These are phyloP conservation scores for Crotalus tigris DNA, from an alignment of 2,113 vertebrate species.

Conservation along the genomic window DNA sequence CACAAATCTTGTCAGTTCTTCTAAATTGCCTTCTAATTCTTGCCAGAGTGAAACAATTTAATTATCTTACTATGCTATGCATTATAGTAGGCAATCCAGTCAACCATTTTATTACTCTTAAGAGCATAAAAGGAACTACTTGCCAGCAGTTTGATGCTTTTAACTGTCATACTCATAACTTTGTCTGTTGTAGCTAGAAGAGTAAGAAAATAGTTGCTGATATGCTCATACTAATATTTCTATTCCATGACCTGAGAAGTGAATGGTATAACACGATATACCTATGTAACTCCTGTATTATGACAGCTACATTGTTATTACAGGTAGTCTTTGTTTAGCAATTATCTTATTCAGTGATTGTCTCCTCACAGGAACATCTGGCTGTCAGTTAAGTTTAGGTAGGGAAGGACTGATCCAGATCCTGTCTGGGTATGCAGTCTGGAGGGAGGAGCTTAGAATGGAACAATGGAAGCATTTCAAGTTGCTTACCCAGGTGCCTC, in stretches of 20 bases:
- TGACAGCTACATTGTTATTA: neutral
- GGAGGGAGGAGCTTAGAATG: neutral
- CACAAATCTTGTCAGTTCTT: neutral
- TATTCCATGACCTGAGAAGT: neutral
- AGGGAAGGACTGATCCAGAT: neutral
- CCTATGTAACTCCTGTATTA: neutral
- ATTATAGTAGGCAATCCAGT: neutral
- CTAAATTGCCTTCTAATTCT: neutral
- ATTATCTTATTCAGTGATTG: neutral
- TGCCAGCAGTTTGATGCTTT: neutral
- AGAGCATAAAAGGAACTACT: neutral
- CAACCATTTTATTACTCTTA: neutral
- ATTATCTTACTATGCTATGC: neutral
- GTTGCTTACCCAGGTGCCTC: neutral
- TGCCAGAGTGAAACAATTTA: neutral
- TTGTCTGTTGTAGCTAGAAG: neutral
- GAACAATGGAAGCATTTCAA: neutral
- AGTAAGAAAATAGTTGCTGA: neutral
- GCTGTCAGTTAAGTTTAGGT: neutral
- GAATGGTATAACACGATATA: no score
- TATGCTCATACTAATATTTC: neutral
- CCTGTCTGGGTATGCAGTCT: neutral
- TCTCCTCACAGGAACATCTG: neutral
- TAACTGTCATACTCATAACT: neutral
- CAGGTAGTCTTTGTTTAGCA: neutral